Base-by-base conservation (phyloP, 2,797 vertebrate genomes). In the Alosa sapidissima region DNA sequence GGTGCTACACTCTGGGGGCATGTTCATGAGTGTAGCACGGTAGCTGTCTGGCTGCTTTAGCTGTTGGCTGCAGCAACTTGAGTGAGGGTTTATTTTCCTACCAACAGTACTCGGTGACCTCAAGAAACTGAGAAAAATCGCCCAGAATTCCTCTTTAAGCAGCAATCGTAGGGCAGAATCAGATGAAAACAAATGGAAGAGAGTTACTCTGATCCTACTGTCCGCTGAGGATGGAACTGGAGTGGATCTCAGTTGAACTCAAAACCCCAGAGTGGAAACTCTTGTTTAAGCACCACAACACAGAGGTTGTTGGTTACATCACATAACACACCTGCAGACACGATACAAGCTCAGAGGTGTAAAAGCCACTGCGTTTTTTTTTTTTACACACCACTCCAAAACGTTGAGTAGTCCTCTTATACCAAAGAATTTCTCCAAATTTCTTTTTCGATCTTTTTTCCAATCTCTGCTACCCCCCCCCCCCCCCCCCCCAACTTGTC, bases 401-500 rank as follows among this genome's bases (percentile, higher is more conserved):
- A 72, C 28, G 28, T 10, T 2, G 24, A 65, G 13, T 33, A 14
- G 10, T 72, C 11, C 0, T 36, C 0, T 36, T 41, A 41, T 3
- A 72, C 8, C 65, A 5, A 8, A 3, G 28, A 16, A 72, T 2
- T 0, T 14, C 33, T 14, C 11, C 28, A 14, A 11, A 36, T 72
- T 41, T 41, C 5, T 7, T 28, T 47, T 47, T 10, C n/a, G 0
- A 65, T 16, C 55, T 60, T 16, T 82, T 33, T 41, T 21, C 33
- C 14, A 45, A 54, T 48, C n/a, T 28, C 65, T 33, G 24, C 51
- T 14, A 78, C 65, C 54, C 75, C 41, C 33, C 85, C 41, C 19
- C 78, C 48, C 48, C 65, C 54, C 75, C 65, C 54, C 75, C 41
- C 19, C 78, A 82, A 21, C 65, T 84, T 33, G 48, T 68, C 60